Evolutionary conservation across 2,797 vertebrate genomes (phyloP).

Genomic region (Poecilia picta): DNA sequence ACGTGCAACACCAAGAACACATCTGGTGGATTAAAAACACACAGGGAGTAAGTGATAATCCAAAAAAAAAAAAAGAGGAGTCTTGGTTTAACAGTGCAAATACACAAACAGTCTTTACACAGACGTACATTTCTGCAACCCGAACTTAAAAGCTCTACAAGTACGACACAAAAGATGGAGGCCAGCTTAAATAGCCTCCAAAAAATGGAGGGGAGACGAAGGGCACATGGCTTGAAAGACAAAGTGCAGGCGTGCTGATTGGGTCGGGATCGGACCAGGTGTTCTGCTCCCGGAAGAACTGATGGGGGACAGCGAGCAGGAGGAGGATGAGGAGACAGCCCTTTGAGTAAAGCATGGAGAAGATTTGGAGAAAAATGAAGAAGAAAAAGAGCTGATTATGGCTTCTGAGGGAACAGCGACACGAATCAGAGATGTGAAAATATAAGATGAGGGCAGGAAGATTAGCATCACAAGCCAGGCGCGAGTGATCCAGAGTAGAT

Average conservation of each 20-base stretch:
- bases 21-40: conserved; percentile 8
- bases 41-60: conserved; percentile 32
- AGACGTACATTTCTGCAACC: conserved; percentile 22
- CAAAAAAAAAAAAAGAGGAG: conserved; percentile 23
- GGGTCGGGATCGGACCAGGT: conserved; percentile 57
- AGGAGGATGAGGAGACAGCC: conserved; percentile 69
- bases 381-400: conserved; percentile 59
- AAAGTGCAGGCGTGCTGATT: conserved; percentile 84
- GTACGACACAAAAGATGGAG: conserved; percentile 30
- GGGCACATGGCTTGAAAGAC: conserved; percentile 67
- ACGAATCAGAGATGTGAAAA: conserved; percentile 3
- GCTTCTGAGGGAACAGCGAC: conserved; percentile 49
- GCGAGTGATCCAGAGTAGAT: conserved; percentile 16
- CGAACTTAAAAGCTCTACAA: conserved; percentile 48
- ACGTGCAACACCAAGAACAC: neutral
- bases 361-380: conserved; percentile 31
- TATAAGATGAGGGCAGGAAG: conserved; percentile 8
- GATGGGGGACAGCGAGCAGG: conserved; percentile 1
- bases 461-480: conserved; percentile 25
- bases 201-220: neutral
- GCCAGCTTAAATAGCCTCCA: neutral
- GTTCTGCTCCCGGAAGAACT: conserved; percentile 24
- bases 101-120: conserved; percentile 55
- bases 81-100: conserved; percentile 60
- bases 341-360: conserved; percentile 79